Percentiles rank a stretch among this genome's conserved stretches.
phyloP scores from a whole-genome alignment of 2,797 vertebrate species.

The Champsocephalus esox region DNA sequence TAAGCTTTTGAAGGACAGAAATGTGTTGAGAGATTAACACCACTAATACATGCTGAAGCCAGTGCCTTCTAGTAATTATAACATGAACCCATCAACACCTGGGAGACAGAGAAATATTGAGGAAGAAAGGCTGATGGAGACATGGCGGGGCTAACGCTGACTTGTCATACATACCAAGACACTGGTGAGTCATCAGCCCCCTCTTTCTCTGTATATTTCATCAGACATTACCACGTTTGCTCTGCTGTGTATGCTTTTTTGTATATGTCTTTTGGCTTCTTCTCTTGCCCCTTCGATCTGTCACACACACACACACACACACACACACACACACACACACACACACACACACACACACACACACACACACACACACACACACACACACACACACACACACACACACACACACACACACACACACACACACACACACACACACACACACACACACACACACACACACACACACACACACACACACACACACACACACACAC shows the following conservation, averaged over 20 bases:
- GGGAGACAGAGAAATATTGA: neutral
- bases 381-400: no score
- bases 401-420: neutral
- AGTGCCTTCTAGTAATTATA: no score
- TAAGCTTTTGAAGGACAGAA: no score
- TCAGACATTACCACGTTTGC: neutral
- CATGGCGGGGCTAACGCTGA: slow-evolving; percentile 32
- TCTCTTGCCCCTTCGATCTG: neutral
- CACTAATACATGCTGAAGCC: neutral
- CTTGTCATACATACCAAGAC: slow-evolving; percentile 55
- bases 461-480: no score
- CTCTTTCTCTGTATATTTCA: slow-evolving; percentile 1
- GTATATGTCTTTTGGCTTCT: neutral
- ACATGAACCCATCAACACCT: neutral
- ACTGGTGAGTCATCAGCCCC: slow-evolving; percentile 50
- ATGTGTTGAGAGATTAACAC: neutral
- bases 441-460: no score
- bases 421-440: no score
- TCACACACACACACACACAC: no score
- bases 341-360: no score
- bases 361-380: no score
- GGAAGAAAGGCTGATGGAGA: slow-evolving; percentile 18
- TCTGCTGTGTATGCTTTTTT: slow-evolving; percentile 7
- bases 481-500: no score
- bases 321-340: no score